Evolutionary conservation across 2,113 vertebrate genomes (phyloP).

Genomic region (Stomatorhinus ivindoensis): DNA sequence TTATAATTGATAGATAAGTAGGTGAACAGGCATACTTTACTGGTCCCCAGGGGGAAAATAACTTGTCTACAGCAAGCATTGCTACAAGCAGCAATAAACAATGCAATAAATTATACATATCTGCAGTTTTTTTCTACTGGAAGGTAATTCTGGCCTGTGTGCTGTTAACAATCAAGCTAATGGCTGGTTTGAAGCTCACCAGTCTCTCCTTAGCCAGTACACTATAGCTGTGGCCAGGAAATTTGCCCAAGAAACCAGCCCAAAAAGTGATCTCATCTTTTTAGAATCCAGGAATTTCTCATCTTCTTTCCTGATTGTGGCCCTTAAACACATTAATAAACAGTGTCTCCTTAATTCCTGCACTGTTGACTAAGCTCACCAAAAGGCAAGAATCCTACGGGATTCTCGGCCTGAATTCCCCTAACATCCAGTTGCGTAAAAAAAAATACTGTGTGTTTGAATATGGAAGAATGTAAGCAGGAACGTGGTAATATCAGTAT

Average conservation of each 20-base stretch:
- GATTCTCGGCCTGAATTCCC: background rate
- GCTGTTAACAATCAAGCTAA: background rate
- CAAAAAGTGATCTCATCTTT: background rate
- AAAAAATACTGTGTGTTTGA: background rate
- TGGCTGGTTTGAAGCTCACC: background rate
- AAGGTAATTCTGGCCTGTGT: background rate
- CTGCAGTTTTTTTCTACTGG: background rate
- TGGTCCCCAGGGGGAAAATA: background rate
- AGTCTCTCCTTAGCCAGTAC: background rate
- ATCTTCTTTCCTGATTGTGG: background rate
- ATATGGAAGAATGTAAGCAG: background rate
- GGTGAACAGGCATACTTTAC: background rate
- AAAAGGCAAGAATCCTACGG: background rate
- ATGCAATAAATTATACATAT: background rate
- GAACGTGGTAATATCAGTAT: background rate
- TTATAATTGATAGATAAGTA: background rate
- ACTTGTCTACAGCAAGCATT: background rate
- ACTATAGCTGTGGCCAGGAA: background rate
- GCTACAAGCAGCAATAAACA: background rate
- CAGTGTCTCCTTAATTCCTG: background rate
- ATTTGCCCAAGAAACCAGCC: background rate
- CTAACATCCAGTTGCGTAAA: background rate
- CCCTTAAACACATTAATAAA: background rate
- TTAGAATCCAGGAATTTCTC: background rate
- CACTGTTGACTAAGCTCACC: background rate